Conservation (phyloP, 64 coral and sea anemone genomes). For the Anthopleura sola region DNA sequence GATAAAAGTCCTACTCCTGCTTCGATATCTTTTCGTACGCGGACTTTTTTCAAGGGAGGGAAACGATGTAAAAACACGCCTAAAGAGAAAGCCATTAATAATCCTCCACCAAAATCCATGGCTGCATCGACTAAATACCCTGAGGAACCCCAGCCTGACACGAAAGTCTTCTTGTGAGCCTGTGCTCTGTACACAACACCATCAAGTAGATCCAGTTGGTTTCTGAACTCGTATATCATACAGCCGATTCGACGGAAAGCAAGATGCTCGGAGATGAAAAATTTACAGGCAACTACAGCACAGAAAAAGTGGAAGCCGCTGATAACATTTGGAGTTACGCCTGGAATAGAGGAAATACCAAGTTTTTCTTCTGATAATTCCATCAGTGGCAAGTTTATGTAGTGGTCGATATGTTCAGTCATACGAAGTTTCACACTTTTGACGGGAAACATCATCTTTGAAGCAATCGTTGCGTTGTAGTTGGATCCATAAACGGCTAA, state of each 20-base stretch:
- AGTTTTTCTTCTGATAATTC: slow-evolving; percentile 62
- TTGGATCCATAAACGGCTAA: slow-evolving; percentile 69
- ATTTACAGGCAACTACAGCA: slow-evolving; percentile 58
- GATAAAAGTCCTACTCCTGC: slow-evolving; percentile 36
- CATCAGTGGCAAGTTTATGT: slow-evolving; percentile 64
- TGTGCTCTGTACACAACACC: slow-evolving; percentile 77
- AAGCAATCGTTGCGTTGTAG: slow-evolving; percentile 63
- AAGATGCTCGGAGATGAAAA: slow-evolving; percentile 41
- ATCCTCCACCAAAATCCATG: slow-evolving; percentile 67
- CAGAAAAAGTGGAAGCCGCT: slow-evolving; percentile 72
- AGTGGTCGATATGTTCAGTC: slow-evolving; percentile 84
- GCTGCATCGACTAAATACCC: slow-evolving; percentile 79
- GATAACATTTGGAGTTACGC: slow-evolving; percentile 76
- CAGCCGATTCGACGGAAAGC: slow-evolving; percentile 63
- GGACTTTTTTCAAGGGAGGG: slow-evolving; percentile 58
- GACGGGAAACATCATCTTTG: slow-evolving; percentile 63
- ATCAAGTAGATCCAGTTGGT: slow-evolving; percentile 68
- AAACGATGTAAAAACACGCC: slow-evolving; percentile 62
- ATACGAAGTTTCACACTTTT: slow-evolving; percentile 79
- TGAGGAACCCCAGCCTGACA: slow-evolving; percentile 78
- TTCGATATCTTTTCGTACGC: slow-evolving; percentile 52
- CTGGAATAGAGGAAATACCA: slow-evolving; percentile 56
- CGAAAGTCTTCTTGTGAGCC: slow-evolving; percentile 66
- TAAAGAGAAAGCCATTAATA: slow-evolving; percentile 40
- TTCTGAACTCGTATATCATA: slow-evolving; percentile 56